Evolutionary conservation across 2,113 vertebrate genomes (phyloP).

Genomic region (Platycercus adscitus): DNA sequence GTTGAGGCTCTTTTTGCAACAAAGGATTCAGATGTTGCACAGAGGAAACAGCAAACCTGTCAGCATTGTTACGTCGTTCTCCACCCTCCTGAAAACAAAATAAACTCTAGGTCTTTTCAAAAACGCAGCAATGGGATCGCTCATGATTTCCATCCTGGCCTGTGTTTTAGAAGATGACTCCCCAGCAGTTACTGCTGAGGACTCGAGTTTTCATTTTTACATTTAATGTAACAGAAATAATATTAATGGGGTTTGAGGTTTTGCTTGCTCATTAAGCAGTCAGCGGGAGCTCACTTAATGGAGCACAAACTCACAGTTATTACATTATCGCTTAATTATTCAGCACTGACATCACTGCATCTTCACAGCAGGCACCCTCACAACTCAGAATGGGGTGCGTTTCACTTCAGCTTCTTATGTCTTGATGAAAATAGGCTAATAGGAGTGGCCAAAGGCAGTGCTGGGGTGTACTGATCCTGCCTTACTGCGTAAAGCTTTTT

Average conservation of each 20-base stretch:
- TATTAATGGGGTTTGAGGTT: constrained; percentile 16
- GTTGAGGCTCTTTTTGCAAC: neutral
- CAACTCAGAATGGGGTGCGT: neutral
- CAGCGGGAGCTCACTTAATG: constrained; percentile 59
- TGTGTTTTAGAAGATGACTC: neutral
- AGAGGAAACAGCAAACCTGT: neutral
- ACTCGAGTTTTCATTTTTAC: neutral
- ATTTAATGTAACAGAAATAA: constrained; percentile 12
- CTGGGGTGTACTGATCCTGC: neutral
- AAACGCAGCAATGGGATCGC: neutral
- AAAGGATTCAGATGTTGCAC: neutral
- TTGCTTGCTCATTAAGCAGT: constrained; percentile 57
- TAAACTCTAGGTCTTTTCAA: neutral
- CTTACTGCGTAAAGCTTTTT: neutral
- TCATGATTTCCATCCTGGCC: neutral
- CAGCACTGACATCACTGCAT: constrained; percentile 12
- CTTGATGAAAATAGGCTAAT: neutral
- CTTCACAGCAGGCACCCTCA: constrained; percentile 34
- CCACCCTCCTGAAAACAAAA: neutral
- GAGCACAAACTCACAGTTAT: constrained; percentile 41
- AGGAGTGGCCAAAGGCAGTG: neutral
- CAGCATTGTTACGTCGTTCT: neutral
- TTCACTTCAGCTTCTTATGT: neutral
- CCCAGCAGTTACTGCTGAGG: neutral
- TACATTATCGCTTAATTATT: constrained; percentile 66